Evolutionary conservation across 2,113 vertebrate genomes (phyloP).

Genomic region (Origma solitaria): DNA sequence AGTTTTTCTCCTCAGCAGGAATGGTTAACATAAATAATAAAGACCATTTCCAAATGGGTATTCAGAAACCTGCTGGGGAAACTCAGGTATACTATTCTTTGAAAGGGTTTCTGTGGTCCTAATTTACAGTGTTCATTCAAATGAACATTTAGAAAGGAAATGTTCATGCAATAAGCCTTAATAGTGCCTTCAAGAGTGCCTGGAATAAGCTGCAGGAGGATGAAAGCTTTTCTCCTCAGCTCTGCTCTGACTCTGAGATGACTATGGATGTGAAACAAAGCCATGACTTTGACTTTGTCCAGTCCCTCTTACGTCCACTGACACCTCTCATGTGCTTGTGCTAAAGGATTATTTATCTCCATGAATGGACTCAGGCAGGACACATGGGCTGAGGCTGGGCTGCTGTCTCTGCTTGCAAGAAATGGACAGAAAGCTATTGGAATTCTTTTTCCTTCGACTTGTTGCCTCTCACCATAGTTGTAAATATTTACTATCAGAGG

Average conservation of each 20-base stretch:
- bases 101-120: not conserved
- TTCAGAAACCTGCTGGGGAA: not conserved
- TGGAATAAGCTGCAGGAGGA: not conserved
- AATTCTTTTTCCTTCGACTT: not conserved
- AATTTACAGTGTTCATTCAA: not conserved
- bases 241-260: not conserved
- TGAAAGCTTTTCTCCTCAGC: not conserved
- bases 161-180: not conserved
- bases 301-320: not conserved
- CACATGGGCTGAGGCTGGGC: not conserved
- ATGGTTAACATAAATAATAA: not conserved
- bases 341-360: not conserved
- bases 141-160: not conserved
- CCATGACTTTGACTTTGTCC: not conserved
- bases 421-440: not conserved
- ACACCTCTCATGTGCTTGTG: not conserved
- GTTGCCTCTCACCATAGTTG: not conserved
- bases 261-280: not conserved
- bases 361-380: not conserved
- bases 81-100: not conserved
- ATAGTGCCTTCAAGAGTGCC: not conserved
- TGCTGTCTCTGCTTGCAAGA: not conserved
- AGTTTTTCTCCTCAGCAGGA: not conserved
- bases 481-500: conserved; percentile 13
- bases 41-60: not conserved